Conservation (phyloP, 2,113 vertebrate species). For the Chloropsis cyanopogon region DNA sequence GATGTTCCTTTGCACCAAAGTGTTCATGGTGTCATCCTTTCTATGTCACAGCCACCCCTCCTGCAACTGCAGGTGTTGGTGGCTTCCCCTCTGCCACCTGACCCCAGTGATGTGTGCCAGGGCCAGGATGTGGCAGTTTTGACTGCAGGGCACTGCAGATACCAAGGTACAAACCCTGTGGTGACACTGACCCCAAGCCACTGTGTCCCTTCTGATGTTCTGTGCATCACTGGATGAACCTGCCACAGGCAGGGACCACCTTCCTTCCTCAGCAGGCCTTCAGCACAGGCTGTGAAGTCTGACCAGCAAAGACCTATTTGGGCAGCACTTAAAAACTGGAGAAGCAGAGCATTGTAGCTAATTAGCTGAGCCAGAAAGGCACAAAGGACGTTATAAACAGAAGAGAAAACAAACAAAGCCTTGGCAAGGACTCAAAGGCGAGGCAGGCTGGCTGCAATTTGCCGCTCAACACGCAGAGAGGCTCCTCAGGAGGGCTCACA, state of each 20-base stretch:
- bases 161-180: neutral
- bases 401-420: slow-evolving; percentile 33
- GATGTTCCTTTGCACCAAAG: neutral
- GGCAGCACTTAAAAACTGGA: neutral
- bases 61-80: neutral
- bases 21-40: neutral
- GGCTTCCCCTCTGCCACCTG: neutral
- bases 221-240: neutral
- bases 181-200: neutral
- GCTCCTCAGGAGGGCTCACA: neutral
- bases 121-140: neutral
- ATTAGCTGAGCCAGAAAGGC: neutral
- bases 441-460: neutral
- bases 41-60: neutral
- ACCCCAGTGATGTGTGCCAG: neutral
- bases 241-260: neutral
- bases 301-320: neutral
- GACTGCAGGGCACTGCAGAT: neutral
- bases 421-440: neutral
- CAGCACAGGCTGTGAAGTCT: neutral
- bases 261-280: neutral
- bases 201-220: neutral
- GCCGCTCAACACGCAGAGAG: fast-evolving
- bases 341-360: neutral
- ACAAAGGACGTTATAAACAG: slow-evolving; percentile 8